Base-by-base conservation (phyloP, 2,797 vertebrate genomes). In the Loris lydekkerianus region DNA sequence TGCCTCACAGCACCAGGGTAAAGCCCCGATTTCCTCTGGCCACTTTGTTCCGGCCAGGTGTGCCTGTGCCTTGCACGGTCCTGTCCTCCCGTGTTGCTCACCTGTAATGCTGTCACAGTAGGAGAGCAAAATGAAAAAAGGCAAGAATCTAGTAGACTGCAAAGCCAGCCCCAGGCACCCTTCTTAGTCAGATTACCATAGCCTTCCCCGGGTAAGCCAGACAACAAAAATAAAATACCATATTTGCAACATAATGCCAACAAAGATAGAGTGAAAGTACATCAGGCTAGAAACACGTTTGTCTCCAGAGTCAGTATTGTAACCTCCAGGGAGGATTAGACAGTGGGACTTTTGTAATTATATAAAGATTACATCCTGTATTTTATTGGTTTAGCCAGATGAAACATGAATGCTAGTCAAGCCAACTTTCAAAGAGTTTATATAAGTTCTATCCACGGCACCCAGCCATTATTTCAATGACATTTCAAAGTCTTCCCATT, bases 361-460 rank as follows among this genome's bases (percentile, higher is more conserved):
- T 7, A 27, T 3, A 63, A 80, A 83, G 92, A 80, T 91, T 78
- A 95, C 80, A 83, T 84, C 90, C 58, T 63, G 90, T 58, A 31
- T 85, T 93, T 96, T 76, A 80, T 73, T 76, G 85, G 81, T 84
- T 84, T 94, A 87, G 69, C 65, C 5, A 87, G 76, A 96, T 92
- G 88, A 97, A 96, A 96, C 91, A 31, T 0, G 53, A 86, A 53
- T 2, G 53, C 49, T 8, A 8, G 75, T 65, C 31, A 15, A 78
- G 53, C 67, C 87, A 4, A 3, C 89, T 89, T 94, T 89, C 94
- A 96, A 96, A 97, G 91, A 82, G 75, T 75, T 78, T 86, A 78
- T 29, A 0, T 37, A 67, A 87, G 37, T 86, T 70, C 87, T 46
- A 46, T 53, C 80, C 65, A 13, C 88, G 40, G 58, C 43, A 53